Percentiles rank a stretch among this genome's conserved stretches.
Evolutionary conservation across 1,140 invertebrate species (phyloP).

Genomic region (Drosophila willistoni): DNA sequence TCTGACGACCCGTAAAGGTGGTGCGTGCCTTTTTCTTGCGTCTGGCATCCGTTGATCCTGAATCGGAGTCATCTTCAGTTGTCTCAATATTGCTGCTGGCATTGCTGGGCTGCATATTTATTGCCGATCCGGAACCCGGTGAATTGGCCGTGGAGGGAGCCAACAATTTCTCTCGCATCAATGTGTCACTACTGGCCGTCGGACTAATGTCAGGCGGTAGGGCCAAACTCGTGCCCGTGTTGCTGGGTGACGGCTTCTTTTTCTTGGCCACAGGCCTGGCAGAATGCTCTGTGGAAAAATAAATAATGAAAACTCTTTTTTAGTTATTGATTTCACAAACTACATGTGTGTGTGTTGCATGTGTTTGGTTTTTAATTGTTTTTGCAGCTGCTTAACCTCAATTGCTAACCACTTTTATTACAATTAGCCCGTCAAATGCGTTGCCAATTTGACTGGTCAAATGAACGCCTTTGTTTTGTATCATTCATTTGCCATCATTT

Average conservation of each 20-base stretch:
- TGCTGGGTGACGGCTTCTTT: constrained; percentile 58
- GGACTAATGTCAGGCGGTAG: constrained; percentile 67
- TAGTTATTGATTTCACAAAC: background rate
- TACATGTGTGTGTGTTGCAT: background rate
- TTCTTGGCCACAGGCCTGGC: constrained; percentile 70
- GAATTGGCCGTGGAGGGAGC: constrained; percentile 49
- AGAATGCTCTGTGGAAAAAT: constrained; percentile 44
- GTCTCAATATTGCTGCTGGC: constrained; percentile 70
- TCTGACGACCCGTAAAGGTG: constrained; percentile 97
- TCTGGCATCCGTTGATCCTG: constrained; percentile 86
- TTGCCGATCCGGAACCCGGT: background rate
- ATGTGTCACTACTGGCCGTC: constrained; percentile 70
- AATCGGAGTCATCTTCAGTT: constrained; percentile 85
- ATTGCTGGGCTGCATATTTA: constrained; percentile 33
- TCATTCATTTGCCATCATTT: constrained; percentile 1
- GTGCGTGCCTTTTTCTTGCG: constrained; percentile 97
- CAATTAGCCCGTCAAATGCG: constrained; percentile 60
- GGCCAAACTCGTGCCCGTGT: constrained; percentile 30
- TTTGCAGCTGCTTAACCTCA: constrained; percentile 66
- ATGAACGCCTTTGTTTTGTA: constrained; percentile 36
- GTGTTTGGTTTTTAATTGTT: constrained; percentile 37
- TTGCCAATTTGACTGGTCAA: constrained; percentile 37
- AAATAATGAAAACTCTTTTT: constrained; percentile 13
- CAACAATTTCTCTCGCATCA: constrained; percentile 69
- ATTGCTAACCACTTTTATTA: constrained; percentile 52